Conservation (phyloP, 2,113 vertebrate species). For the Otocyon megalotis region DNA sequence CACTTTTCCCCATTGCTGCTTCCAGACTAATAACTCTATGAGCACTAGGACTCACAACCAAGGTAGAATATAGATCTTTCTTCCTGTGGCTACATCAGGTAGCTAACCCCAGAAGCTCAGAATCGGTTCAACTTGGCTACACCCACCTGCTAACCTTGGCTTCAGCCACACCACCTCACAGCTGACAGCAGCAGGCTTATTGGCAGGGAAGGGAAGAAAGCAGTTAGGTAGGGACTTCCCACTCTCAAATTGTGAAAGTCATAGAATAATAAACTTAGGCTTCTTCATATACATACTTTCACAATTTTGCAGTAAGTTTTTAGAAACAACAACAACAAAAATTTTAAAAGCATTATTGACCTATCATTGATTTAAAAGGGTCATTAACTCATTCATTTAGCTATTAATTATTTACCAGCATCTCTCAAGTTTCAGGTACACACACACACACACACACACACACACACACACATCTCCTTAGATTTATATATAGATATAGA, state of each 20-base stretch:
- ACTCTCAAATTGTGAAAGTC: slow-evolving; percentile 50
- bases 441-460: too few relatives aligned
- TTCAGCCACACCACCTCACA: slow-evolving; percentile 18
- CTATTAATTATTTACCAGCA: neutral
- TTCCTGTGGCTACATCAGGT: neutral
- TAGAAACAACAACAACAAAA: neutral
- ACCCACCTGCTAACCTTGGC: slow-evolving; percentile 76
- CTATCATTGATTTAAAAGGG: slow-evolving; percentile 44
- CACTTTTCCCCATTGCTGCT: neutral
- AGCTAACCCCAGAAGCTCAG: slow-evolving; percentile 33
- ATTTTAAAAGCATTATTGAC: neutral
- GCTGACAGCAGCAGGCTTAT: slow-evolving; percentile 48
- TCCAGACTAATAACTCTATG: neutral
- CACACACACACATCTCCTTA: too few relatives aligned
- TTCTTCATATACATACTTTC: neutral
- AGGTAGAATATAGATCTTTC: neutral
- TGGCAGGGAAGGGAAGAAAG: slow-evolving; percentile 46
- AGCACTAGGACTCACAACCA: neutral
- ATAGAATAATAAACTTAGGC: neutral
- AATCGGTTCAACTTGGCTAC: slow-evolving; percentile 66
- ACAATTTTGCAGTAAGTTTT: neutral
- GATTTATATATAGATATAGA: neutral
- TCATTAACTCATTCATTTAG: slow-evolving; percentile 55
- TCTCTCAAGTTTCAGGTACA: neutral
- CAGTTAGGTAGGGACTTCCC: slow-evolving; percentile 53